Evolutionary conservation across 2,797 vertebrate genomes (phyloP).

Genomic region (Synanceia verrucosa): DNA sequence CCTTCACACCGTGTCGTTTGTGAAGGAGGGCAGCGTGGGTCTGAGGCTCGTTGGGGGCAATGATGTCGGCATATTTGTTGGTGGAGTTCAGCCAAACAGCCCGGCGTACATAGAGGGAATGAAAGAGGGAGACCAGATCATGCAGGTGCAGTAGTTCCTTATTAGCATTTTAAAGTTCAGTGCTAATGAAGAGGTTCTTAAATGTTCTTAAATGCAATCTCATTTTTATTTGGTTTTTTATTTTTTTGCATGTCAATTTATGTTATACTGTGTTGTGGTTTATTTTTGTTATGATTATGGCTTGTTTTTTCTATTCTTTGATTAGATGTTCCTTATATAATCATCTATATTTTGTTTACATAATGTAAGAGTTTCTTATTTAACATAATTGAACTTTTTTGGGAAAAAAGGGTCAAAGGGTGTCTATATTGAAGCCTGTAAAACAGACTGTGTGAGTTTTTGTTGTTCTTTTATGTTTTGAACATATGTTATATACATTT

Average conservation of each 20-base stretch:
- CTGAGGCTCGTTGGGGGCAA: conserved; percentile 94
- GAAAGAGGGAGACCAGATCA: conserved; percentile 93
- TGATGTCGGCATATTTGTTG: conserved; percentile 95
- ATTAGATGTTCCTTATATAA: too few species aligned
- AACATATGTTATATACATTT: too few species aligned
- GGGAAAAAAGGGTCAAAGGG: too few species aligned
- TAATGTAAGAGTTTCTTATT: too few species aligned
- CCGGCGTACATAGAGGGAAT: conserved; percentile 87
- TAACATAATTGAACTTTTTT: too few species aligned
- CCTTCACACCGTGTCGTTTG: conserved; percentile 81
- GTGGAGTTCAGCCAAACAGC: conserved; percentile 91
- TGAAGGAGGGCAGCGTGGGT: conserved; percentile 89
- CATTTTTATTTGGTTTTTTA: neutral
- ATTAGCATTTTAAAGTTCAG: neutral
- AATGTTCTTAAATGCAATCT: too few species aligned
- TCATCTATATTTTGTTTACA: too few species aligned
- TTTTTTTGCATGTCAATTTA: neutral
- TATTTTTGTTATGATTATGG: too few species aligned
- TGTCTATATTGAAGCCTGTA: too few species aligned
- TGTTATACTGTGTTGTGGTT: neutral
- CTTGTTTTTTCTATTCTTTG: too few species aligned
- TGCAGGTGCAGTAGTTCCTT: conserved; percentile 84
- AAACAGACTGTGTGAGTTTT: too few species aligned
- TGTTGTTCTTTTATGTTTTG: too few species aligned
- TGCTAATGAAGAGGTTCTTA: neutral